Percentiles rank a stretch among this genome's conserved stretches.
phyloP scores from a whole-genome alignment of 2,797 vertebrate genomes.

The Anabacerthia variegaticeps region DNA sequence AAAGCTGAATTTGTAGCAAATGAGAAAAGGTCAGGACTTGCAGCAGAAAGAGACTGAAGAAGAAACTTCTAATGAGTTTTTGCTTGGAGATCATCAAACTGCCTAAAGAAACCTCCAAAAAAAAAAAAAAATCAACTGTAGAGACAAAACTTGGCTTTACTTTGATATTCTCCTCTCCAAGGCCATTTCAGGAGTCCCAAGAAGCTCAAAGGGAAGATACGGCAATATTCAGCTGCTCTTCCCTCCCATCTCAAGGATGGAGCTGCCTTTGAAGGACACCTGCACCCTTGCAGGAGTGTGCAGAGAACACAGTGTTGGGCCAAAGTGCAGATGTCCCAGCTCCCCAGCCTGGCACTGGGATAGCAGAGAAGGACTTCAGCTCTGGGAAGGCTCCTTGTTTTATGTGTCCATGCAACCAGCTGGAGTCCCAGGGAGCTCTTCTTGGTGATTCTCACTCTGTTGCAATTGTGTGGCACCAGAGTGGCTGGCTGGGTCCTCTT shows the following conservation, averaged over 20 bases:
- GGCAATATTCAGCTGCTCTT: background rate
- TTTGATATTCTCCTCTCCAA: background rate
- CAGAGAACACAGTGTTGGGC: background rate
- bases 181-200: background rate
- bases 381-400: background rate
- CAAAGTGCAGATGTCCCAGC: background rate
- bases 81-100: background rate
- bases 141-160: background rate
- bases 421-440: background rate
- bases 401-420: background rate
- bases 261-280: background rate
- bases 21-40: slow-evolving; percentile 28
- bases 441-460: background rate
- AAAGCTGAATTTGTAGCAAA: slow-evolving; percentile 11
- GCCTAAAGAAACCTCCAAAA: background rate
- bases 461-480: background rate
- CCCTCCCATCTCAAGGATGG: background rate
- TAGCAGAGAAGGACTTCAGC: background rate
- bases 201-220: background rate
- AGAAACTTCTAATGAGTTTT: slow-evolving; percentile 13
- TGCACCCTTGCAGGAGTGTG: background rate
- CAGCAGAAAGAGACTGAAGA: background rate
- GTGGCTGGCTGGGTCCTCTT: background rate
- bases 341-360: background rate
- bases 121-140: background rate